These are phyloP conservation scores for Drosophila suboccidentalis DNA, from an alignment of 2,888 invertebrate species.

Conservation along the genomic window DNA sequence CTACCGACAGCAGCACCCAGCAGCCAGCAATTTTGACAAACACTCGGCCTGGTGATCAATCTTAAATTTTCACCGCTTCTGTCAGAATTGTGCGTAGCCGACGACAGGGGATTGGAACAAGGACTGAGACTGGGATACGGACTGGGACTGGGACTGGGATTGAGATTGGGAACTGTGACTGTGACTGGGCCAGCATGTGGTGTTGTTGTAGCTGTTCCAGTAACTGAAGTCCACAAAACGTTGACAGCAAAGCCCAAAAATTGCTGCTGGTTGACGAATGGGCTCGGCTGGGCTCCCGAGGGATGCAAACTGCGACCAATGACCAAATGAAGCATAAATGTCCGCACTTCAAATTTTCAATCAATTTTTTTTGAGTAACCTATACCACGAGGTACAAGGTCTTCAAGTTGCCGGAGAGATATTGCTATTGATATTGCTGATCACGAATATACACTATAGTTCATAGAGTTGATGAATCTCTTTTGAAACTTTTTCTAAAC, in stretches of 20 bases:
- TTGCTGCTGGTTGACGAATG: constrained; percentile 77
- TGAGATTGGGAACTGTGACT: constrained; percentile 26
- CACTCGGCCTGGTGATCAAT: constrained; percentile 85
- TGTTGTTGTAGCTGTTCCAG: constrained; percentile 43
- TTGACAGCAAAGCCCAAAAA: constrained; percentile 61
- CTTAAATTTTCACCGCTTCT: constrained; percentile 86
- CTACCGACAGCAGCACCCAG: constrained; percentile 41
- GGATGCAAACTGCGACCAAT: constrained; percentile 56
- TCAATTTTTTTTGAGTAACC: constrained; percentile 19
- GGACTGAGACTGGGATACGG: constrained; percentile 19
- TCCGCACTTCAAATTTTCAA: constrained; percentile 58
- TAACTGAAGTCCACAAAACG: constrained; percentile 52
- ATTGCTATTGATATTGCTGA: not conserved
- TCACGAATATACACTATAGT: not conserved
- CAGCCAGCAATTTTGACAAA: constrained; percentile 63
- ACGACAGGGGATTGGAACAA: constrained; percentile 64
- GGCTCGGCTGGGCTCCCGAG: constrained; percentile 47
- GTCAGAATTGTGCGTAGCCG: constrained; percentile 82
- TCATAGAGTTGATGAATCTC: not conserved
- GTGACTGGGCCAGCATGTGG: constrained; percentile 55
- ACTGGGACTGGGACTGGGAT: constrained; percentile 13
- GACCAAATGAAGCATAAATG: constrained; percentile 68
- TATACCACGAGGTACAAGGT: not conserved
- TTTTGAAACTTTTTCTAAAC: not conserved
- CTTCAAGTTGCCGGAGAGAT: not conserved